Conservation (phyloP, 2,113 vertebrate species). For the Chitala chitala region DNA sequence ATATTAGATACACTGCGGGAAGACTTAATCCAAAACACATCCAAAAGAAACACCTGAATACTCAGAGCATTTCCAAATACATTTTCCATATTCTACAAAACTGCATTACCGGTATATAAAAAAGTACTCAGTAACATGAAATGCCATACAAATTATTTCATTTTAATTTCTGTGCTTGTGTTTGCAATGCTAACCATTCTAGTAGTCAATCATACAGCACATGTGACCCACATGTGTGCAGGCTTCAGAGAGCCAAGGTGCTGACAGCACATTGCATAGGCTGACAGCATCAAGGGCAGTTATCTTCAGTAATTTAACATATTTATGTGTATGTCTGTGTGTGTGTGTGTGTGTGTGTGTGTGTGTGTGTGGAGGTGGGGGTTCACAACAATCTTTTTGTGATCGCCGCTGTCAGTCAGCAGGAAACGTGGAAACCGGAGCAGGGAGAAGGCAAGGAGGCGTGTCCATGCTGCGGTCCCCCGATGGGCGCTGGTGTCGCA, state of each 20-base stretch:
- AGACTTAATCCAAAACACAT: not conserved
- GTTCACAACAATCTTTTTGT: slow-evolving; percentile 26
- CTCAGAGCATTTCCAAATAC: not conserved
- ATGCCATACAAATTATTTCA: not conserved
- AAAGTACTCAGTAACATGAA: too few relatives aligned
- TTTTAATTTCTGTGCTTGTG: not conserved
- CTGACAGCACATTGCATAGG: too few relatives aligned
- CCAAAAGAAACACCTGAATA: not conserved
- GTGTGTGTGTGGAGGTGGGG: not conserved
- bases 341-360: too few relatives aligned
- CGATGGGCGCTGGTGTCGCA: slow-evolving; percentile 38
- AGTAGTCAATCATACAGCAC: not conserved
- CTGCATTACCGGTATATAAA: not conserved
- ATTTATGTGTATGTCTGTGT: too few relatives aligned
- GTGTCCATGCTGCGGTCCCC: slow-evolving; percentile 28
- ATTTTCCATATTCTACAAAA: not conserved
- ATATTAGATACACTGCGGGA: too few relatives aligned
- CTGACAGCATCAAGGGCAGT: too few relatives aligned
- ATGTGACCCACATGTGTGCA: not conserved
- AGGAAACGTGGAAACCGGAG: slow-evolving; percentile 55
- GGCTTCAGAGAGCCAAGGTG: too few relatives aligned
- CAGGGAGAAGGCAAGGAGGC: slow-evolving; percentile 47
- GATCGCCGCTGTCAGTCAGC: slow-evolving; percentile 51
- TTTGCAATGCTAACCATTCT: not conserved
- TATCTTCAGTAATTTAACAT: too few relatives aligned